Evolutionary conservation across 2,888 invertebrate species (phyloP), one percentile per base, ranked within the genome.

Genomic region (Thereva nobilitata): DNA sequence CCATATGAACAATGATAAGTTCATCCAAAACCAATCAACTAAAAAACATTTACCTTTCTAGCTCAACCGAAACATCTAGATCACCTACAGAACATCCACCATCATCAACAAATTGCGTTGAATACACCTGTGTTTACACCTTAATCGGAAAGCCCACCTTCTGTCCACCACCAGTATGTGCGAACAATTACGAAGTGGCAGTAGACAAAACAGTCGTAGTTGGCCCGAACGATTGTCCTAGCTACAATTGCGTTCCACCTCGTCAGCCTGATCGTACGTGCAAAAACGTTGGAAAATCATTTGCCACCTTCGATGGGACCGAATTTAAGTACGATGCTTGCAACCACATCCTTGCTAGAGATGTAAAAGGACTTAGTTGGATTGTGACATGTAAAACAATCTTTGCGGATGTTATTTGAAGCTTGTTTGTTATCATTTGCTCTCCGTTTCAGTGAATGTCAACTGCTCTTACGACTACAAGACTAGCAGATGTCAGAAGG

Each of bases 261-360:
- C 84, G 86, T 0, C 84, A 86, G 45, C 85, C 85, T 0, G 88
- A 88, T 67, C 86, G 85, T 41, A 84, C 86, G 73, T 81, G 81
- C 40, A 78, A 79, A 74, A 82, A 92, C n/a, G 89, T 88, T 1
- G 91, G 91, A 0, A 86, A 89, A 64, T 89, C 88, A 0, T 88
- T 93, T 76, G 87, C 84, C 71, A 93, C 93, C 0, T 93, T 94
- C 74, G 93, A 93, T 77, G 87, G 87, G 10, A 83, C 86, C 0
- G 88, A 90, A 74, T 92, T 88, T 76, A 90, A 91, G 73, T 91
- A 90, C 73, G 91, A 92, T 72, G 85, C 90, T 10, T 94, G 93
- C 78, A 88, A 89, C 81, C 93, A 94, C 77, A 85, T 91, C 52
- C 79, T 92, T 47, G 90, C 89, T 0, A 82, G 90, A 67, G 91